phyloP scores from a whole-genome alignment of 2,113 vertebrate species.

The Sinosuthora webbiana region DNA sequence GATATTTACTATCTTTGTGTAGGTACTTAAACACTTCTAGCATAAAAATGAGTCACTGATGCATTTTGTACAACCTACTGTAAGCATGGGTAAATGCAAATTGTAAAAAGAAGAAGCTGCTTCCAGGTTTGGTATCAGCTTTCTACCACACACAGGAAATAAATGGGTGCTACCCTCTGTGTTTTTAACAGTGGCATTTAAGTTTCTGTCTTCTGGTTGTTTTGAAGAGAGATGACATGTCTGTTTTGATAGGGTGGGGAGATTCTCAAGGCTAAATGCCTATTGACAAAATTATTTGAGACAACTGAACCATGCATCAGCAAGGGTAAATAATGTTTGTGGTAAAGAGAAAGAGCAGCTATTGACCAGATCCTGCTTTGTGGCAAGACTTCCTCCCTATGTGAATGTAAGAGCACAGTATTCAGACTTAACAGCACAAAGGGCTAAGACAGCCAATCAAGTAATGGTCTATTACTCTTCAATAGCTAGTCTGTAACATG shows the following conservation, averaged over 20 bases:
- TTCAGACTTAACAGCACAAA: background rate
- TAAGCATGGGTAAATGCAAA: background rate
- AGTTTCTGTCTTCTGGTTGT: slow-evolving; percentile 12
- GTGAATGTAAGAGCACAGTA: background rate
- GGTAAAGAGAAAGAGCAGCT: background rate
- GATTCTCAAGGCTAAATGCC: background rate
- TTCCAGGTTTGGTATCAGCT: slow-evolving; percentile 19
- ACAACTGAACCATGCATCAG: background rate
- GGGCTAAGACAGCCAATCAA: background rate
- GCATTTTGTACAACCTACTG: background rate
- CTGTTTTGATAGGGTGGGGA: background rate
- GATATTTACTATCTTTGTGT: background rate
- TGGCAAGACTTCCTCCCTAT: background rate
- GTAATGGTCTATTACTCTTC: background rate
- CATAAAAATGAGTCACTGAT: background rate
- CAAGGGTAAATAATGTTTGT: background rate
- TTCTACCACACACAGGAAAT: slow-evolving; percentile 54
- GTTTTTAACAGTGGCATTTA: slow-evolving; percentile 12
- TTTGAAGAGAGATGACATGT: slow-evolving; percentile 19
- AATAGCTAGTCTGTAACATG: background rate
- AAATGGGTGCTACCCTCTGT: slow-evolving; percentile 52
- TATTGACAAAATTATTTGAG: background rate
- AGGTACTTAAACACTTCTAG: background rate
- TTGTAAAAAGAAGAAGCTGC: slow-evolving; percentile 8
- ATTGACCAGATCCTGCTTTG: background rate